A percentile compares a stretch with the other conserved stretches of the same genome.
Conservation (phyloP, 2,888 invertebrate species). For the Pristionchus fissidentatus region DNA sequence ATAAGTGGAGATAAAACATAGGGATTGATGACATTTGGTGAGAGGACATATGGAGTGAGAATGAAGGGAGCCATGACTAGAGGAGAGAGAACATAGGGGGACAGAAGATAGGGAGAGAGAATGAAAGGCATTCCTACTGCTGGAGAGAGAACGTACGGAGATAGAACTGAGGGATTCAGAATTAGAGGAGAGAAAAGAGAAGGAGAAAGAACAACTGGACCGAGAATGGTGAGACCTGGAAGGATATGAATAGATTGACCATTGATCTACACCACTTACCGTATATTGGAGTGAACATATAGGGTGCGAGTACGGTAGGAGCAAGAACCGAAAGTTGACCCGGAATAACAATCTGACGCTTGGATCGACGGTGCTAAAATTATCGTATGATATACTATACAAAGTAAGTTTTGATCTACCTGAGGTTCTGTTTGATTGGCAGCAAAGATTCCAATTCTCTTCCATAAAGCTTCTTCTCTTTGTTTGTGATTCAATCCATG, state of each 20-base stretch:
- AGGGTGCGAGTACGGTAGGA: conserved; percentile 68
- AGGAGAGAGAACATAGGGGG: conserved; percentile 60
- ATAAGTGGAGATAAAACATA: conserved; percentile 68
- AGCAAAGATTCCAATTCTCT: conserved; percentile 42
- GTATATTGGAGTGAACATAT: conserved; percentile 66
- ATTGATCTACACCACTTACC: conserved; percentile 52
- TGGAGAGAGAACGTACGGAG: conserved; percentile 62
- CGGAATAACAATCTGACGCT: conserved; percentile 1
- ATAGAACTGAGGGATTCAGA: conserved; percentile 65
- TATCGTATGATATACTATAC: not conserved
- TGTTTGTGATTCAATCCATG: conserved; percentile 22
- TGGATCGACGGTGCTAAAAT: not conserved
- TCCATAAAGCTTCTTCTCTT: conserved; percentile 48
- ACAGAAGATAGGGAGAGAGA: conserved; percentile 56
- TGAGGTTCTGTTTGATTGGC: conserved; percentile 35
- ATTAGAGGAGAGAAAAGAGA: conserved; percentile 71
- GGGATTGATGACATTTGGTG: conserved; percentile 62
- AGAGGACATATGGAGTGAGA: conserved; percentile 54
- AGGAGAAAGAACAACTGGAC: conserved; percentile 69
- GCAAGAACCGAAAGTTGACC: conserved; percentile 51
- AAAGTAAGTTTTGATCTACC: not conserved
- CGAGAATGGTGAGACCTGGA: conserved; percentile 62
- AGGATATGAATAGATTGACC: not conserved
- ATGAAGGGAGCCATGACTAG: conserved; percentile 62
- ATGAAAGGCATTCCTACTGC: conserved; percentile 69